These are phyloP conservation scores for Montipora cactus DNA, from an alignment of 64 coral and sea anemone genomes.

Conservation along the genomic window DNA sequence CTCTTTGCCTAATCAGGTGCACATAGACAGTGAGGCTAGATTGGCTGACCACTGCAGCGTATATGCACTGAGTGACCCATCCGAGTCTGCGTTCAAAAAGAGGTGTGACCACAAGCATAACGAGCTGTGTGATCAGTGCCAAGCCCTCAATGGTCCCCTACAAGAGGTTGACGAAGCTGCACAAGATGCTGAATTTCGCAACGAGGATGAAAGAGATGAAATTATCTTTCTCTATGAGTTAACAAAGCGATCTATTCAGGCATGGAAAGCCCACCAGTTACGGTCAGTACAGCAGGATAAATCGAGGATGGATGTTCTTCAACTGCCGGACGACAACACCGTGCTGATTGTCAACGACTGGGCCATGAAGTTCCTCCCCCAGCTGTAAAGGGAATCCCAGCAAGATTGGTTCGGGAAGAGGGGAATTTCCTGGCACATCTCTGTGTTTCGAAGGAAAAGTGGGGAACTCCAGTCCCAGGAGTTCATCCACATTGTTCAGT, in stretches of 20 bases:
- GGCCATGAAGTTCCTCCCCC: no score
- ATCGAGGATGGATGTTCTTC: neutral
- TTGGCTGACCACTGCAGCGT: neutral
- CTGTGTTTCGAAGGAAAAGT: neutral
- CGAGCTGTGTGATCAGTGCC: constrained; percentile 17
- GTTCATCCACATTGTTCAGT: neutral
- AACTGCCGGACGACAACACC: neutral
- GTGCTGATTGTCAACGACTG: neutral
- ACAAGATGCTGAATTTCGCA: neutral
- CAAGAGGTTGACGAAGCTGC: neutral
- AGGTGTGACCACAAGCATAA: neutral
- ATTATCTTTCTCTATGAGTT: constrained; percentile 18
- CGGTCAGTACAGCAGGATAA: constrained; percentile 50
- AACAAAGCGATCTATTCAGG: constrained; percentile 25
- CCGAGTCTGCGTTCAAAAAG: constrained; percentile 5
- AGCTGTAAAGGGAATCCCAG: neutral
- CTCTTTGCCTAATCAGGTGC: neutral
- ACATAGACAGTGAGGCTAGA: constrained; percentile 14
- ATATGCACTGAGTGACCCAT: neutral
- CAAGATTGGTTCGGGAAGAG: no score
- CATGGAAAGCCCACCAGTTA: constrained; percentile 49
- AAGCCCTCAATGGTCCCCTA: neutral
- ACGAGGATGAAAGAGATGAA: constrained; percentile 45
- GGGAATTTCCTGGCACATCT: no score
- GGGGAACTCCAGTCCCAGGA: neutral